These are phyloP conservation scores for Pipa parva DNA, from an alignment of 2,113 vertebrate species.

Conservation along the genomic window DNA sequence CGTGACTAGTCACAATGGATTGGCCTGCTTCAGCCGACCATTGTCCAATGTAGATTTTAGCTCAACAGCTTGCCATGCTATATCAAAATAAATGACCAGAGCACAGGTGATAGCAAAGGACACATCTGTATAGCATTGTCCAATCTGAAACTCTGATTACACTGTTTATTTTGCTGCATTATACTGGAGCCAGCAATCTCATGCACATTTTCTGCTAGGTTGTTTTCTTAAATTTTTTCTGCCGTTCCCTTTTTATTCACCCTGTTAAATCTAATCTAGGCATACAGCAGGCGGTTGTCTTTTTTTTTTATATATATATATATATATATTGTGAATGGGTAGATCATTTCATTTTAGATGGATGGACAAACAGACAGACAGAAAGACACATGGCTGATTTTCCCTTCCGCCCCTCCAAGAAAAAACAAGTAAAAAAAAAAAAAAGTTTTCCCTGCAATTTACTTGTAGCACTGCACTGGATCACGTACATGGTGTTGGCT, in stretches of 20 bases:
- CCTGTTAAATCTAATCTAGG: slow-evolving; percentile 7
- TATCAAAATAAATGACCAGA: slow-evolving; percentile 41
- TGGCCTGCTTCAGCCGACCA: slow-evolving; percentile 26
- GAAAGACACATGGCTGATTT: too few species aligned
- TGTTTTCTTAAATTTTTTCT: not conserved
- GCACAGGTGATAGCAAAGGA: slow-evolving; percentile 23
- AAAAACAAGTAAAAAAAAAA: too few species aligned
- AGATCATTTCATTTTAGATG: too few species aligned
- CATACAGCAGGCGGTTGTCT: too few species aligned
- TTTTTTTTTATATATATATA: too few species aligned
- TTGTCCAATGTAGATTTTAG: slow-evolving; percentile 29
- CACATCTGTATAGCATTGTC: slow-evolving; percentile 34
- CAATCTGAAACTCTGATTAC: slow-evolving; percentile 33
- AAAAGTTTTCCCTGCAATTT: not conserved
- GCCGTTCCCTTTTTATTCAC: not conserved
- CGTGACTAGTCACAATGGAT: slow-evolving; percentile 34
- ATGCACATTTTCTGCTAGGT: slow-evolving; percentile 12
- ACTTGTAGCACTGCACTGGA: too few species aligned
- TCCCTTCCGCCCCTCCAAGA: too few species aligned
- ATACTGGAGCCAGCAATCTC: not conserved
- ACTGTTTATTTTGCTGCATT: slow-evolving; percentile 23
- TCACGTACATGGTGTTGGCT: too few species aligned
- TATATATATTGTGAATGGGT: too few species aligned
- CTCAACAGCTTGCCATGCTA: slow-evolving; percentile 26
- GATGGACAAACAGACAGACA: too few species aligned